Evolutionary conservation across 2,888 invertebrate species (phyloP), one percentile per base, ranked within the genome.

Genomic region (Drosophila emarginata): DNA sequence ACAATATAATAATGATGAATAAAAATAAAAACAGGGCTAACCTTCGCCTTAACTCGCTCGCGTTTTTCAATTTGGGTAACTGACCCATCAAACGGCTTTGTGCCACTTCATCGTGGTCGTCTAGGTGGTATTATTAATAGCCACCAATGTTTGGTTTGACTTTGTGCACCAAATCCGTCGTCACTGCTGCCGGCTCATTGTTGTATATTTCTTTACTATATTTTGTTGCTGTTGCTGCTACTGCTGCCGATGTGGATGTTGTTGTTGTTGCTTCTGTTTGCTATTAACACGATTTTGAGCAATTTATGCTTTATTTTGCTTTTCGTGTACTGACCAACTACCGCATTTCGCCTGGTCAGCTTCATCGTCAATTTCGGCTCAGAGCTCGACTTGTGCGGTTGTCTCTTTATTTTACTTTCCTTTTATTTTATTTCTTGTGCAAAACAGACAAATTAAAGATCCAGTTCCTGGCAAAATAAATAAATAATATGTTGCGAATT

Each of bases 211-310:
- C 18, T 50, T 18, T 52, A 52, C 26, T 26, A 51, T 23, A 28
- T 18, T 18, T 54, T 54, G 28, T 32, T 32, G 32, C 50, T 54
- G 51, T 52, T 28, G 23, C 45, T 21, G 21, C 74, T 58, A 64
- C 32, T 54, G 58, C 28, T 32, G 51, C 58, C 21, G 54, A 7
- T 32, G 21, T 64, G 61, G 60, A 60, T 70, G 73, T 76, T 84
- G 76, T 86, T 68, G 70, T 77, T 72, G 65, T 64, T 64, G 75
- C 61, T 53, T 71, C 28, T 64, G 56, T 68, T 77, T 74, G 80
- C 83, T 72, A 78, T 79, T 84, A 84, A 87, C 87, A 82, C 85
- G 82, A 74, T 87, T 83, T 76, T 78, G 50, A 76, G 66, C 77
- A 77, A 78, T 79, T 81, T 76, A 71, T 76, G 68, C 62, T 71